phyloP scores from a whole-genome alignment of 2,888 invertebrate species.

The Helicoverpa assulta region DNA sequence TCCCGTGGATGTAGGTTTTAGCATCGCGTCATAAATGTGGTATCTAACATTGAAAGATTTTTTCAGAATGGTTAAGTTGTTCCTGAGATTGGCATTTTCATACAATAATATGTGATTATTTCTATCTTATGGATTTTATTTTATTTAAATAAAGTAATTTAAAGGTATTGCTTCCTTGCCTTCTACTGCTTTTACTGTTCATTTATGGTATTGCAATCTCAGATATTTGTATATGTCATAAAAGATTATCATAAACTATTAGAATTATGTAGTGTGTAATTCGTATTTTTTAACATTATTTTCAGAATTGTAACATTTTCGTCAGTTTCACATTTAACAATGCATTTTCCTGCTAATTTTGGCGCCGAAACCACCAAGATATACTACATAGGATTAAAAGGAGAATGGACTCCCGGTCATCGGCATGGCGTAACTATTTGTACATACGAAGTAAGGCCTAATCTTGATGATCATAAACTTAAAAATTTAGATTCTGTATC shows the following conservation, averaged over 20 bases:
- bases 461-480: slow-evolving; percentile 95
- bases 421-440: slow-evolving; percentile 97
- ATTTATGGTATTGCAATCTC: too few species aligned
- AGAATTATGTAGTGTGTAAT: background rate
- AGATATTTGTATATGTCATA: too few species aligned
- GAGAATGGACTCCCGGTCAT: slow-evolving; percentile 96
- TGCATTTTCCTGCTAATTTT: slow-evolving; percentile 97
- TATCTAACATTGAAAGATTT: too few species aligned
- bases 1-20: too few species aligned
- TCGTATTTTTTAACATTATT: slow-evolving; percentile 61
- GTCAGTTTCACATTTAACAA: slow-evolving; percentile 95
- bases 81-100: too few species aligned
- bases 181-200: too few species aligned
- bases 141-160: too few species aligned
- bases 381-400: slow-evolving; percentile 98
- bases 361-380: slow-evolving; percentile 96
- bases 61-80: too few species aligned
- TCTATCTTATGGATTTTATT: too few species aligned
- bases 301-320: slow-evolving; percentile 97
- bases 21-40: too few species aligned
- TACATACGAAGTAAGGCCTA: slow-evolving; percentile 96
- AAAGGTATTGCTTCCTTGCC: too few species aligned
- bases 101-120: too few species aligned
- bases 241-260: background rate
- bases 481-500: slow-evolving; percentile 91